Conservation (phyloP, 2,888 invertebrate genomes). For the Drosophila phalerata region DNA sequence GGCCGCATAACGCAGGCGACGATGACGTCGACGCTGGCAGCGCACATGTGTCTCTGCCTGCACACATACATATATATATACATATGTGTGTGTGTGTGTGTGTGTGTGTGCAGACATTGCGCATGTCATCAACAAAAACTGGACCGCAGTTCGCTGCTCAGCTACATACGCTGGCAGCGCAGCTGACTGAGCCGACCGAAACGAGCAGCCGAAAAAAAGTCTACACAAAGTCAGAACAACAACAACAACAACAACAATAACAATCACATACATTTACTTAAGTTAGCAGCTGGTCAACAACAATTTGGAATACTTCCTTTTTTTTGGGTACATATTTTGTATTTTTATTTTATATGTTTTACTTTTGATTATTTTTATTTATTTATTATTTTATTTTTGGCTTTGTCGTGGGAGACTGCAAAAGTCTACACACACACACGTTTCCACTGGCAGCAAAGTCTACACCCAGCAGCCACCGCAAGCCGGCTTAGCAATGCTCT, state of each 20-base stretch:
- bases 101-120: constrained; percentile 24
- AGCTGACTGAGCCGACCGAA: constrained; percentile 28
- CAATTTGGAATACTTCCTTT: not conserved
- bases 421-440: constrained; percentile 53
- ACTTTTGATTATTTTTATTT: not conserved
- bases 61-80: not conserved
- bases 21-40: constrained; percentile 37
- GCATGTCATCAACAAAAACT: constrained; percentile 40
- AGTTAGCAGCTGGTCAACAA: constrained; percentile 35
- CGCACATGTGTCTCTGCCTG: constrained; percentile 31
- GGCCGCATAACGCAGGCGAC: constrained; percentile 20
- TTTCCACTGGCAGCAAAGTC: constrained; percentile 38
- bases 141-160: constrained; percentile 20
- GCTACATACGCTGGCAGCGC: constrained; percentile 32
- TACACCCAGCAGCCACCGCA: constrained; percentile 48
- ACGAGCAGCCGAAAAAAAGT: constrained; percentile 21
- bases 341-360: not conserved
- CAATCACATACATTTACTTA: constrained; percentile 7
- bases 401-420: not conserved
- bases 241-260: constrained; percentile 25
- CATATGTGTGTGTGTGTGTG: constrained; percentile 4
- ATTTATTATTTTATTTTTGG: too few species aligned
- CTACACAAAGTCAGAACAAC: constrained; percentile 28
- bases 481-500: constrained; percentile 46
- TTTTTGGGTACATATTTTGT: not conserved